A percentile compares a stretch with the other conserved stretches of the same genome.
phyloP scores from a whole-genome alignment of 1,140 invertebrate species.

The Elysia chlorotica region DNA sequence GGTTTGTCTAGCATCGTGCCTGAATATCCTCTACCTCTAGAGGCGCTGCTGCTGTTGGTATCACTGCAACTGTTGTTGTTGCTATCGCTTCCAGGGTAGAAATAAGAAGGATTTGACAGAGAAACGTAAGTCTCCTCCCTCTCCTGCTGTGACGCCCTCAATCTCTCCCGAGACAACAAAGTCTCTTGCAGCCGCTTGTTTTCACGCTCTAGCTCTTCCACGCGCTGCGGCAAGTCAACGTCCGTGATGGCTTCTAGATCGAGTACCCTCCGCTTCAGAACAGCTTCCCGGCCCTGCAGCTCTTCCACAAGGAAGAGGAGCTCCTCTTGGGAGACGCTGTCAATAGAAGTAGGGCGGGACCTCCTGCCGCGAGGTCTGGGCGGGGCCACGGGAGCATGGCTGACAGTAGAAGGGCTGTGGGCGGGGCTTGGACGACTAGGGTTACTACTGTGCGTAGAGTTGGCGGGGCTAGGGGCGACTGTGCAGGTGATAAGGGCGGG shows the following conservation, averaged over 20 bases:
- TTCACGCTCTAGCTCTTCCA: slow-evolving; percentile 20
- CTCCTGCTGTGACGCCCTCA: no score
- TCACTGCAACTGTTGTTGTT: no score
- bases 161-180: no score
- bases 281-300: slow-evolving; percentile 25
- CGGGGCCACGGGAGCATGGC: slow-evolving; percentile 8
- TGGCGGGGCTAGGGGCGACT: no score
- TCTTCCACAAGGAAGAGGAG: slow-evolving; percentile 32
- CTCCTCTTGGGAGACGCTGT: slow-evolving; percentile 27
- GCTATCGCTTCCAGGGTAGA: not conserved
- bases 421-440: not conserved
- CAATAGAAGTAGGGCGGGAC: slow-evolving; percentile 3
- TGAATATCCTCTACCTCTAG: slow-evolving; percentile 17
- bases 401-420: no score
- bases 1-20: slow-evolving; percentile 47
- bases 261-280: slow-evolving; percentile 30
- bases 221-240: slow-evolving; percentile 7
- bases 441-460: no score
- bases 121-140: no score
- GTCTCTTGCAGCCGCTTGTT: no score
- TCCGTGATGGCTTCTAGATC: slow-evolving; percentile 29
- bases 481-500: no score
- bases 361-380: not conserved
- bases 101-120: no score
- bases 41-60: no score